Evolutionary conservation across 1,140 invertebrate species (phyloP).

Genomic region (Subanguina moxae): DNA sequence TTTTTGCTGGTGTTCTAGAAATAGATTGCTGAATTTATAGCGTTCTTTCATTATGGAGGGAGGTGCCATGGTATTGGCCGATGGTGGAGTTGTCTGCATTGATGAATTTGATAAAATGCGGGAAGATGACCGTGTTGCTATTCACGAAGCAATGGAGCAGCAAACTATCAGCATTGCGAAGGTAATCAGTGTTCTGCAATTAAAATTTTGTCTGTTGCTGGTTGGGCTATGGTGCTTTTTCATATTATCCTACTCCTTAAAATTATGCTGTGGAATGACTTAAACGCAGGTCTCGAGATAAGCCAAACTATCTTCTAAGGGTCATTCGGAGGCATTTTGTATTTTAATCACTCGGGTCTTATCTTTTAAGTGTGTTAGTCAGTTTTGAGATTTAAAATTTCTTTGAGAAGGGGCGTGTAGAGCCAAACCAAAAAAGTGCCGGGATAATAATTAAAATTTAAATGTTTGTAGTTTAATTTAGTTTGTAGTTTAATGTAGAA

Average conservation of each 20-base stretch:
- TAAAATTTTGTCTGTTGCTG: neutral
- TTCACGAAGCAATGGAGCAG: slow-evolving; percentile 99
- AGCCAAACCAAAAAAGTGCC: no score
- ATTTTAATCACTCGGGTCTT: no score
- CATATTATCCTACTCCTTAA: no score
- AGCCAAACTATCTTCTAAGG: no score
- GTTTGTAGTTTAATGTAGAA: no score
- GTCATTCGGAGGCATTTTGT: no score
- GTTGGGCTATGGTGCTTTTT: no score
- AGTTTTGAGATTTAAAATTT: neutral
- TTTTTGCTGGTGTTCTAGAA: slow-evolving; percentile 7
- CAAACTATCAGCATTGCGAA: slow-evolving; percentile 99
- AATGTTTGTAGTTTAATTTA: no score
- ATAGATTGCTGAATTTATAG: slow-evolving; percentile 62
- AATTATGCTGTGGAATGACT: no score
- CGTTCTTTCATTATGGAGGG: slow-evolving; percentile 98
- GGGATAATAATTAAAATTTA: no score
- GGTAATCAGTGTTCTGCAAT: slow-evolving; percentile 59
- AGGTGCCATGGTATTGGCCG: slow-evolving; percentile 97
- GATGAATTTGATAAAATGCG: slow-evolving; percentile 99
- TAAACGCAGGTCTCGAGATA: no score
- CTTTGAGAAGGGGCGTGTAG: no score
- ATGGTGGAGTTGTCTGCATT: slow-evolving; percentile 97
- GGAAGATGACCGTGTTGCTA: slow-evolving; percentile 96
- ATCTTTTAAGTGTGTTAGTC: neutral